phyloP scores from a whole-genome alignment of 2,113 vertebrate genomes.

The Petaurus breviceps region DNA sequence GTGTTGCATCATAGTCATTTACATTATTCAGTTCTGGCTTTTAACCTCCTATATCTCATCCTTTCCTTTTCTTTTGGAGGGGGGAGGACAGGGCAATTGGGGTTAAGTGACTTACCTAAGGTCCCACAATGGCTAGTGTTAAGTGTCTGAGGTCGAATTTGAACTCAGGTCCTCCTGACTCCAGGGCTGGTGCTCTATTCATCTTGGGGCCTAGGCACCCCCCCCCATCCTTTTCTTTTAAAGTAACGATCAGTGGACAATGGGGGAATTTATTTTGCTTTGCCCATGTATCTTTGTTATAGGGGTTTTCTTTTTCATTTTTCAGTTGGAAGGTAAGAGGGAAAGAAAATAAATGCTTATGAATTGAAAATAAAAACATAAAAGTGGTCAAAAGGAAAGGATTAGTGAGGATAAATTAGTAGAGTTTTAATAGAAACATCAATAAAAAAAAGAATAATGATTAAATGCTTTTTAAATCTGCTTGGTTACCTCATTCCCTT shows the following conservation, averaged over 20 bases:
- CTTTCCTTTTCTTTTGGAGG: neutral
- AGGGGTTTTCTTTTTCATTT: neutral
- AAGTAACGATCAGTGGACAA: neutral
- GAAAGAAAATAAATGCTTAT: neutral
- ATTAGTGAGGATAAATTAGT: neutral
- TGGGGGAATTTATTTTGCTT: neutral
- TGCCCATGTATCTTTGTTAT: neutral
- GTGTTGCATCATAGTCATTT: neutral
- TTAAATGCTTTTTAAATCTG: neutral
- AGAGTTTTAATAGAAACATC: neutral
- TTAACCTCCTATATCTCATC: neutral
- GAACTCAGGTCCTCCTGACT: too few relatives aligned
- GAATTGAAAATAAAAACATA: neutral
- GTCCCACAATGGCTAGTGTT: too few relatives aligned
- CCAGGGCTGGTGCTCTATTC: too few relatives aligned
- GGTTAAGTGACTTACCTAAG: too few relatives aligned
- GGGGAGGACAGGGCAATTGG: too few relatives aligned
- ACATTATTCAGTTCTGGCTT: neutral
- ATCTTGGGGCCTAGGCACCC: too few relatives aligned
- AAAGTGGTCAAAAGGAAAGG: neutral
- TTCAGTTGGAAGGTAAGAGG: neutral
- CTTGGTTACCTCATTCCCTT: neutral
- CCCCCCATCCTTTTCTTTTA: neutral
- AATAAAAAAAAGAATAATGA: neutral
- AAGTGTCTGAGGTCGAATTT: too few relatives aligned